Conservation (phyloP, 2,113 vertebrate genomes). For the Zapus hudsonius region DNA sequence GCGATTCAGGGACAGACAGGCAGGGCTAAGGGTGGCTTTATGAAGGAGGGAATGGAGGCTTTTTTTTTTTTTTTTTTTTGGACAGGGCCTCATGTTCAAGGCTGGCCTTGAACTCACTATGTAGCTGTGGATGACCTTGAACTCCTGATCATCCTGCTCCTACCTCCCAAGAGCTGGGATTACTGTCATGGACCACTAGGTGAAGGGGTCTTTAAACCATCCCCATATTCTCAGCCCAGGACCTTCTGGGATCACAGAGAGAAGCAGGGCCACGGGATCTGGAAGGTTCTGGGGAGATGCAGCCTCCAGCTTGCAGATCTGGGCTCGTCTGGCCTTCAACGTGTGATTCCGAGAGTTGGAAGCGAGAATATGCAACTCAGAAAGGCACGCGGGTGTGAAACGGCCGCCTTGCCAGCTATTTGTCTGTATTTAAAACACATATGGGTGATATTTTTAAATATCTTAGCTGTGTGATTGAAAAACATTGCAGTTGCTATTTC, state of each 20-base stretch:
- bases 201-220: too few relatives aligned
- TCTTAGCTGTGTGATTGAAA: constrained; percentile 80
- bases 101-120: background rate
- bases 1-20: background rate
- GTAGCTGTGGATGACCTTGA: background rate
- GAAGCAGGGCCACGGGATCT: background rate
- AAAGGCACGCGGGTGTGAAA: constrained; percentile 80
- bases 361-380: constrained; percentile 73
- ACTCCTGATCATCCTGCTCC: background rate
- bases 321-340: constrained; percentile 77
- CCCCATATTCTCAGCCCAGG: background rate
- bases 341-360: constrained; percentile 79
- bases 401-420: constrained; percentile 79
- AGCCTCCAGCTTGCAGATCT: constrained; percentile 21
- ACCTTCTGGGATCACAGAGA: background rate
- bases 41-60: background rate
- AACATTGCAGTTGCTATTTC: constrained; percentile 81
- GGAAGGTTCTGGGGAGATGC: constrained; percentile 7
- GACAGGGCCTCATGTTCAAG: background rate
- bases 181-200: background rate
- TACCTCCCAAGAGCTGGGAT: background rate
- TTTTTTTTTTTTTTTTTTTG: background rate
- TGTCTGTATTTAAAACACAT: constrained; percentile 83
- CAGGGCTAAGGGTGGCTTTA: background rate
- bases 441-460: constrained; percentile 83